phyloP scores from a whole-genome alignment of 2,113 vertebrate species.

The Numenius arquata region DNA sequence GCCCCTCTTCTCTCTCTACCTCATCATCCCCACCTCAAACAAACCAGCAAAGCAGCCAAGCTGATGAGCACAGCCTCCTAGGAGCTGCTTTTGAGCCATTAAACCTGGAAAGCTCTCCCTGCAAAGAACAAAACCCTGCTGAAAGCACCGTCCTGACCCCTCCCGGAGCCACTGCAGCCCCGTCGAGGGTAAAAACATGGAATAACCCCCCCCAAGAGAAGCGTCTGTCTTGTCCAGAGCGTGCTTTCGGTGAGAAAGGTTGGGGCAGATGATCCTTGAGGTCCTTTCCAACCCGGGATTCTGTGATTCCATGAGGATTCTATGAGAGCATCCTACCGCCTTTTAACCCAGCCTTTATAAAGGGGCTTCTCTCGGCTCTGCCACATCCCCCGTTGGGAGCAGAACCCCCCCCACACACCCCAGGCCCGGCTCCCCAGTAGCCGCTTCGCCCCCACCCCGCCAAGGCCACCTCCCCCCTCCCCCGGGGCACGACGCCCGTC shows the following conservation, averaged over 20 bases:
- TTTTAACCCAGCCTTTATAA: neutral
- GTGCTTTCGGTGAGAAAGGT: neutral
- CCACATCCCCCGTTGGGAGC: too few relatives aligned
- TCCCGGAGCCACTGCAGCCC: neutral
- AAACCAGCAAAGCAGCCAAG: neutral
- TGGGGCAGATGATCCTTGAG: neutral
- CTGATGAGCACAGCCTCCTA: neutral
- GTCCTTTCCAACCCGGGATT: neutral
- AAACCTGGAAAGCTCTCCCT: fast-evolving
- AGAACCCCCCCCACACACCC: too few relatives aligned
- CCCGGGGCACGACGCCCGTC: too few relatives aligned
- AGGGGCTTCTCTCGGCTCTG: neutral
- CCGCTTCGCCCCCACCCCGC: neutral
- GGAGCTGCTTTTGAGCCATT: neutral
- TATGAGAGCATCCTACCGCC: too few relatives aligned
- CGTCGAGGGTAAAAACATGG: neutral
- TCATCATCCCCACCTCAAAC: neutral
- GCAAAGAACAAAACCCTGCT: fast-evolving
- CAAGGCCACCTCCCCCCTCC: neutral
- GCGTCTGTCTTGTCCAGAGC: neutral
- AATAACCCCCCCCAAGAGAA: neutral
- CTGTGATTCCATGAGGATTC: neutral
- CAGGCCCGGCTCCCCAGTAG: neutral
- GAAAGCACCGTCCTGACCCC: neutral
- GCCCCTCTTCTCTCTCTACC: too few relatives aligned